Evolutionary conservation across 1,140 invertebrate genomes (phyloP).

Genomic region (Pseudomyrmex concolor): DNA sequence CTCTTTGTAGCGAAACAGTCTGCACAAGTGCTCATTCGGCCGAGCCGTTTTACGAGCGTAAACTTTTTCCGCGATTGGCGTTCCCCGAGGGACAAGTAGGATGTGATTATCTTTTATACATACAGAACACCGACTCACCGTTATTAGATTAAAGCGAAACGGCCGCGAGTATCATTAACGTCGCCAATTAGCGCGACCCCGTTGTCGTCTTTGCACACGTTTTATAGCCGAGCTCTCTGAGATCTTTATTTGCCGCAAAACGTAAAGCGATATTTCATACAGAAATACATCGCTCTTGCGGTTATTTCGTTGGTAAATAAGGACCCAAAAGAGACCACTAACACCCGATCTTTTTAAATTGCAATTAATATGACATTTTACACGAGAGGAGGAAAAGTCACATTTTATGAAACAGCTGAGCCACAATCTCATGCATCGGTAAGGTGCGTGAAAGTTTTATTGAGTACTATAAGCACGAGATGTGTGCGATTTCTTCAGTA

Average conservation of each 20-base stretch:
- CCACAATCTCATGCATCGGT: neutral
- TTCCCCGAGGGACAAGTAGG: conserved; percentile 39
- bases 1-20: conserved; percentile 34
- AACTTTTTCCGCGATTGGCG: conserved; percentile 40
- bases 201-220: conserved; percentile 31
- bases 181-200: conserved; percentile 45
- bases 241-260: conserved; percentile 49
- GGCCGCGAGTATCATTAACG: conserved; percentile 52
- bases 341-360: conserved; percentile 18
- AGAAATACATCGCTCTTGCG: conserved; percentile 21
- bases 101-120: conserved; percentile 46
- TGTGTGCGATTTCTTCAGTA: neutral
- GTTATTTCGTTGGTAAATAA: conserved; percentile 13
- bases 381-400: conserved; percentile 3
- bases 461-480: neutral
- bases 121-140: conserved; percentile 12
- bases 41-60: neutral
- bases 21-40: neutral
- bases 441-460: conserved; percentile 12
- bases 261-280: conserved; percentile 39
- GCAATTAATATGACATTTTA: conserved; percentile 5
- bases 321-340: neutral
- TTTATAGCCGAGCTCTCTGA: conserved; percentile 28
- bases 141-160: conserved; percentile 56
- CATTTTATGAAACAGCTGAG: neutral